phyloP scores from a whole-genome alignment of 2,113 vertebrate species.

The Syngnathus typhle region DNA sequence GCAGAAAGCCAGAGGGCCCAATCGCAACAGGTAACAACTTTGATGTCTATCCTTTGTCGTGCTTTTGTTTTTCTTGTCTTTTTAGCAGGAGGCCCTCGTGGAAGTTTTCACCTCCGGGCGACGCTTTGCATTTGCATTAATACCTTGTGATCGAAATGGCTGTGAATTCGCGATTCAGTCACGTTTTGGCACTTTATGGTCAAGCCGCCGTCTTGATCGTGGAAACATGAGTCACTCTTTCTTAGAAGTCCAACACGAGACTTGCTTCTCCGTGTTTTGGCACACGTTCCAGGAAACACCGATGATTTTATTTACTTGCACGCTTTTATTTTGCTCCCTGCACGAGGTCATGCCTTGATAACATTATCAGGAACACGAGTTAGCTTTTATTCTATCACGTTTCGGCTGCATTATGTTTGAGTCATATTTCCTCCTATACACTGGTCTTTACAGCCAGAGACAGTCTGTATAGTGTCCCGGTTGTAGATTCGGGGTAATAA shows the following conservation, averaged over 20 bases:
- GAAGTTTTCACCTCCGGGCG: not conserved
- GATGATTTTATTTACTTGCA: not conserved
- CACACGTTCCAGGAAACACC: constrained; percentile 9
- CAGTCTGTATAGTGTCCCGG: no score
- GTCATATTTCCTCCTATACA: not conserved
- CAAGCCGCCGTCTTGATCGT: not conserved
- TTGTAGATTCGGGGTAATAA: no score
- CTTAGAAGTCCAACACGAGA: constrained; percentile 7
- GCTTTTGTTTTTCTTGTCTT: not conserved
- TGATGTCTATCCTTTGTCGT: not conserved
- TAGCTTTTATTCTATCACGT: not conserved
- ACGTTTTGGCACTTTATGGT: constrained; percentile 1
- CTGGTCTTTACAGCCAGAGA: no score
- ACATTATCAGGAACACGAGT: not conserved
- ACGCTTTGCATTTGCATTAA: constrained; percentile 11
- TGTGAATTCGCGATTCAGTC: constrained; percentile 12
- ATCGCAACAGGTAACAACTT: constrained; percentile 77
- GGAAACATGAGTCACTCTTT: not conserved
- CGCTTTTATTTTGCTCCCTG: not conserved
- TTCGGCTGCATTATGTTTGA: not conserved
- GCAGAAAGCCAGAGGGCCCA: constrained; percentile 81
- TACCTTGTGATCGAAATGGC: not conserved
- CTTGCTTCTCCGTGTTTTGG: not conserved
- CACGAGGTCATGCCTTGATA: not conserved
- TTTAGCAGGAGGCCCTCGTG: not conserved